Conservation (phyloP, 2,888 invertebrate genomes). For the Girardia tigrina region DNA sequence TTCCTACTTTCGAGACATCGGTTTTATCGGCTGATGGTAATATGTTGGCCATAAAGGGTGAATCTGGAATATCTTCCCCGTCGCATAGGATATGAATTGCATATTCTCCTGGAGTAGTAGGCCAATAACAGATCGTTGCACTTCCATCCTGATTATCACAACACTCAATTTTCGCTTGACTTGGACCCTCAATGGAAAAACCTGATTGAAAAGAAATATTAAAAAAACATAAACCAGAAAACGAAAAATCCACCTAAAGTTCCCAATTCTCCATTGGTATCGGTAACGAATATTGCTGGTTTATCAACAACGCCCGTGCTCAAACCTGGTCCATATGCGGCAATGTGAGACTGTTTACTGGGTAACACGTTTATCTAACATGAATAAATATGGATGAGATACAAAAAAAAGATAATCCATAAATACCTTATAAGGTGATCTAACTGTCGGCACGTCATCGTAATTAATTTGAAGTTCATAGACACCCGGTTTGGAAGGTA, state of each 20-base stretch:
- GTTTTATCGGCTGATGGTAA: conserved; percentile 52
- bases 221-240: too few relatives aligned
- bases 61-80: conserved; percentile 30
- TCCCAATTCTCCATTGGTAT: conserved; percentile 53
- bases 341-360: conserved; percentile 21
- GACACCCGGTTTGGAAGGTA: conserved; percentile 75
- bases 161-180: conserved; percentile 30
- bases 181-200: conserved; percentile 33
- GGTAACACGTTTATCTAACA: not conserved
- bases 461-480: conserved; percentile 84
- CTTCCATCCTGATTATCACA: conserved; percentile 31
- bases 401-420: not conserved
- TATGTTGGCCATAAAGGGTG: conserved; percentile 58
- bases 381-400: not conserved
- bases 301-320: conserved; percentile 20
- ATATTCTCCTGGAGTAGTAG: conserved; percentile 28
- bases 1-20: not conserved
- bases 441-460: conserved; percentile 84
- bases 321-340: conserved; percentile 29
- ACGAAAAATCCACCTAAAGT: conserved; percentile 57
- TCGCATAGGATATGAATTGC: conserved; percentile 30
- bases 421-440: conserved; percentile 65
- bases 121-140: conserved; percentile 26
- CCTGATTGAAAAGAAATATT: conserved; percentile 38
- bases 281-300: not conserved